Conservation (phyloP, 1,140 invertebrate species). For the Bombus fervidus region DNA sequence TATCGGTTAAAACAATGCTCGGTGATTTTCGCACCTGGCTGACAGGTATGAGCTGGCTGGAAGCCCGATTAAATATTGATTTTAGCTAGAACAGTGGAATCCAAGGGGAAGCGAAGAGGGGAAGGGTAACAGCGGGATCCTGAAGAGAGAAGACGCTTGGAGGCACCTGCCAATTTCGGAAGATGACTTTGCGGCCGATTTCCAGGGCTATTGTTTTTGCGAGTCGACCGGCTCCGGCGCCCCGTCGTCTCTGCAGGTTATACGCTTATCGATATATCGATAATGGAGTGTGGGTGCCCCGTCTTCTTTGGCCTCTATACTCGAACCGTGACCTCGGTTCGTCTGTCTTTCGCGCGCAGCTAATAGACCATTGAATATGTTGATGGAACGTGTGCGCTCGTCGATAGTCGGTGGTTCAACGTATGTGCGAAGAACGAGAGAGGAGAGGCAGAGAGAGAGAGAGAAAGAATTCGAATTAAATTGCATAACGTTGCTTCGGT, state of each 20-base stretch:
- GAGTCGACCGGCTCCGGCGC: slow-evolving; percentile 29
- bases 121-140: neutral
- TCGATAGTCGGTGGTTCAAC: slow-evolving; percentile 39
- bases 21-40: slow-evolving; percentile 72
- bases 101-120: neutral
- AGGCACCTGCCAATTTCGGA: slow-evolving; percentile 69
- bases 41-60: slow-evolving; percentile 46
- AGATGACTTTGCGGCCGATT: slow-evolving; percentile 65
- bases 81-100: slow-evolving; percentile 52
- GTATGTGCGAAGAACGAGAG: neutral
- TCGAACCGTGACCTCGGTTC: slow-evolving; percentile 48
- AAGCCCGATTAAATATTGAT: slow-evolving; percentile 73
- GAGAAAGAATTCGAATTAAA: slow-evolving; percentile 58
- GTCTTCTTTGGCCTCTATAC: slow-evolving; percentile 47
- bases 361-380: slow-evolving; percentile 71
- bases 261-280: slow-evolving; percentile 55
- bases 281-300: slow-evolving; percentile 52
- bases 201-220: slow-evolving; percentile 51
- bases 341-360: slow-evolving; percentile 45
- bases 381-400: slow-evolving; percentile 58
- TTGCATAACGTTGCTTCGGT: slow-evolving; percentile 56
- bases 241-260: slow-evolving; percentile 49
- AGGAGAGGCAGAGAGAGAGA: neutral
- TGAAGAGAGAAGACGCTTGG: slow-evolving; percentile 17
- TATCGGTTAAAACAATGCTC: slow-evolving; percentile 56